Base-by-base conservation (phyloP, 2,113 vertebrate genomes). In the Otolemur garnettii region DNA sequence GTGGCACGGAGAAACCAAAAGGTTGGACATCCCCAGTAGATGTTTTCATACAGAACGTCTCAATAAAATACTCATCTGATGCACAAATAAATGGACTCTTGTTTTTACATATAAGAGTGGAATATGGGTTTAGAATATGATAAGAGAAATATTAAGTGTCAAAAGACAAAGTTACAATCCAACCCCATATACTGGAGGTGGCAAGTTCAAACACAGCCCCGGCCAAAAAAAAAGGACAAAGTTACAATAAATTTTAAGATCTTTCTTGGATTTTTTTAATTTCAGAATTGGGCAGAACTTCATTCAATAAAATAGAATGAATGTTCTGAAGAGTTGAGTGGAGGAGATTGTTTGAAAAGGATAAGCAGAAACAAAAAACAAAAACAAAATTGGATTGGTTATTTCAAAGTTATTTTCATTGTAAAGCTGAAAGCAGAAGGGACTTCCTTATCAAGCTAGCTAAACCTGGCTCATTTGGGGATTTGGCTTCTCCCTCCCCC, bases 101-200 rank as follows among this genome's bases (percentile, higher is more conserved):
- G n/a, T 72, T 74, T 95, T 24, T 38, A 95, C 22, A 45, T n/a
- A 21, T 13, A 50, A 50, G 45, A 50, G 45, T 50, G 45, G 45
- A 50, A 50, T 50, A 33, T 72, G 26, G 68, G 5, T 91, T 87
- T 91, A 33, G 38, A 74, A 86, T 88, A 71, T 5, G 2, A 30
- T 87, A 80, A 95, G 75, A 84, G 60, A 95, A 91, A 91, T 85
- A 33, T 19, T 55, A 90, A 78, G 24, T 28, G 8, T 53, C 74
- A 77, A 50, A 77, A 77, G 74, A 53, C 45, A 77, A 77, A 28
- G 19, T 77, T 53, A 53, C 45, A 78, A 33, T 8, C 38, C 4
- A 4, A 4, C 38, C 38, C 38, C 38, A 38, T 38, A 38, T 38
- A 38, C 38, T 38, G 38, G 38, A 38, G 38, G 38, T 4, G 38